Percentiles rank a stretch among this genome's conserved stretches.
Evolutionary conservation across 1,140 invertebrate species (phyloP).

Genomic region (Lethrus apterus): DNA sequence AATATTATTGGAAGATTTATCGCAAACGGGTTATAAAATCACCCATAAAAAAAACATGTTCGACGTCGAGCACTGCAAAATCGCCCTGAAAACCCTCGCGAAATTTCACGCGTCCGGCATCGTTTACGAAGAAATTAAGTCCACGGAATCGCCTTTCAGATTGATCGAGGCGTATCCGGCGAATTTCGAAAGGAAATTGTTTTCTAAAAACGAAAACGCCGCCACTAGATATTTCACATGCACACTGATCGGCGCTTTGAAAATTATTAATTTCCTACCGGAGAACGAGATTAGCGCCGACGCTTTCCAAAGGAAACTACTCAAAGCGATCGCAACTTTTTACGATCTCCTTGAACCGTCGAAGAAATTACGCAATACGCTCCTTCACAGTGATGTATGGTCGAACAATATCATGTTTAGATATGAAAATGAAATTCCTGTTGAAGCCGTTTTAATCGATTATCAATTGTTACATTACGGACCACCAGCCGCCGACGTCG

Average conservation of each 20-base stretch:
- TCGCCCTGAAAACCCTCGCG: constrained; percentile 33
- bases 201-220: constrained; percentile 5
- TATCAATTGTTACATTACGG: constrained; percentile 41
- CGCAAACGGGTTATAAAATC: constrained; percentile 8
- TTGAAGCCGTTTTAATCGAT: constrained; percentile 39
- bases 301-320: constrained; percentile 4
- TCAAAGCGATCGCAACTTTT: neutral
- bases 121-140: constrained; percentile 29
- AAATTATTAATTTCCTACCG: constrained; percentile 16
- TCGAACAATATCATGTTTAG: constrained; percentile 43
- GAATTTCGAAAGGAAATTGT: constrained; percentile 17
- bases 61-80: constrained; percentile 22
- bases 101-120: constrained; percentile 35
- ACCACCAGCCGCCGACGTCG: constrained; percentile 40
- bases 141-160: constrained; percentile 5
- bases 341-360: neutral
- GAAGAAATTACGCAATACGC: neutral
- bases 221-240: constrained; percentile 12
- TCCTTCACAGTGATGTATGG: constrained; percentile 44
- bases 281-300: constrained; percentile 4
- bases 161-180: constrained; percentile 15
- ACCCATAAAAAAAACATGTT: constrained; percentile 13
- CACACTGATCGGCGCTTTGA: constrained; percentile 15
- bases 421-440: constrained; percentile 12
- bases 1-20: constrained; percentile 23